Base-by-base conservation (phyloP, 2,797 vertebrate genomes). In the Danionella dracula region DNA sequence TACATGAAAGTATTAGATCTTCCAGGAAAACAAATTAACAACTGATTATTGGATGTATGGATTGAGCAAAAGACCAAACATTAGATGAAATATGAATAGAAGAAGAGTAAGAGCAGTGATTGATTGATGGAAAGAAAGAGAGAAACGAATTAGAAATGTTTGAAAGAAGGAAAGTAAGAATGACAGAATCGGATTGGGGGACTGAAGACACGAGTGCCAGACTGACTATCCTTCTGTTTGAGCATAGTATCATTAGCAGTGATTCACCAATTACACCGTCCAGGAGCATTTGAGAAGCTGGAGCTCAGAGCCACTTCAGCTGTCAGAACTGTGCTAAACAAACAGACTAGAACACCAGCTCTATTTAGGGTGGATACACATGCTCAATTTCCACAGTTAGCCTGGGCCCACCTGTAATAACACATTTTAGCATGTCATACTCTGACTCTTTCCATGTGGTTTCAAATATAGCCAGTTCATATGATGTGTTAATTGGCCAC, bases 231-330 rank as follows among this genome's bases (percentile, higher is more conserved):
- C 67, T 72, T 72, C 76, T 74, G 73, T 76, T 60, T 62, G 8
- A 35, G 38, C 68, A 68, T 34, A 69, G 75, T 80, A 76, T 74
- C 74, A 74, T 74, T 71, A 73, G 57, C 45, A 65, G 53, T 71
- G 73, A 64, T 64, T 67, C 32, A 71, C 73, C 79, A 82, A 83
- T 86, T 84, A 84, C 71, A 59, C 48, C 12, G 48, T 82, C 80
- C 68, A 56, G 46, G 15, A 58, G 34, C 45, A 68, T 78, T 57
- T 76, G 79, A 83, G 80, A 79, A 75, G 71, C 79, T 79, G 79
- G 34, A 55, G 41, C 50, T 66, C 37, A 35, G 68, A 70, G 63
- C 49, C 37, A 42, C 63, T 58, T 59, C 50, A 74, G 56, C 38
- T 68, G 65, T 72, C 70, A 65, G 58, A 79, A 68, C 48, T 42